A percentile compares a stretch with the other conserved stretches of the same genome.
Conservation (phyloP, 2,888 invertebrate genomes). For the Thecocarcelia acutangulata region DNA sequence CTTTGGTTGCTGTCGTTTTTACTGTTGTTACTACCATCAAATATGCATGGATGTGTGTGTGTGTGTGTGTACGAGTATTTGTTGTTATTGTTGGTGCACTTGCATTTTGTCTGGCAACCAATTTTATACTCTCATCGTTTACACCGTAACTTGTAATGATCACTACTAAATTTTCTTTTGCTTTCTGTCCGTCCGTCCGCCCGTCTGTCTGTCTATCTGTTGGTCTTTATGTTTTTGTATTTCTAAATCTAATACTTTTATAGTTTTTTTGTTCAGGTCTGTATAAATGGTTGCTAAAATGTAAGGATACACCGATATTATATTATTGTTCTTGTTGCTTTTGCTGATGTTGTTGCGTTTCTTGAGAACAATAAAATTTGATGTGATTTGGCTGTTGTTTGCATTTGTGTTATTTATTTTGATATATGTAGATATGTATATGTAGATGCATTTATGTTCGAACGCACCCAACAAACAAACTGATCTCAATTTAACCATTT, state of each 20-base stretch:
- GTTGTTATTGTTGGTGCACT: constrained; percentile 41
- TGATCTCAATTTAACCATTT: too few species aligned
- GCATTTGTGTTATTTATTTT: not conserved
- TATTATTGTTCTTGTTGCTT: constrained; percentile 13
- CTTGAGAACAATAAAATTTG: constrained; percentile 60
- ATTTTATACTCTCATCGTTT: constrained; percentile 28
- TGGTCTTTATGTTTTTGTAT: not conserved
- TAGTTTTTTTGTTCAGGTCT: constrained; percentile 15
- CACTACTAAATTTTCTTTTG: constrained; percentile 2
- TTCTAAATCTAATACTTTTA: constrained; percentile 45
- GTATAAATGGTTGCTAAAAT: constrained; percentile 1
- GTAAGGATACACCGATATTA: constrained; percentile 31
- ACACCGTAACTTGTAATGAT: constrained; percentile 54
- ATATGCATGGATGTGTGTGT: not conserved
- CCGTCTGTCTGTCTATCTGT: not conserved
- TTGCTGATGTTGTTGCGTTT: constrained; percentile 22
- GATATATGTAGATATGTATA: not conserved
- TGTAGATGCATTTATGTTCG: not conserved
- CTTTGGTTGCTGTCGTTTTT: constrained; percentile 24
- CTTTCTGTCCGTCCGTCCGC: not conserved
- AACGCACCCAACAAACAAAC: too few species aligned
- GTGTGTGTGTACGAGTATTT: not conserved
- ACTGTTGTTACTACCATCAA: constrained; percentile 36
- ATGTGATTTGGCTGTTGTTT: constrained; percentile 38
- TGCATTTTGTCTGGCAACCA: constrained; percentile 45